These are phyloP conservation scores for Callipepla squamata DNA, from an alignment of 2,113 vertebrate species.

Conservation along the genomic window DNA sequence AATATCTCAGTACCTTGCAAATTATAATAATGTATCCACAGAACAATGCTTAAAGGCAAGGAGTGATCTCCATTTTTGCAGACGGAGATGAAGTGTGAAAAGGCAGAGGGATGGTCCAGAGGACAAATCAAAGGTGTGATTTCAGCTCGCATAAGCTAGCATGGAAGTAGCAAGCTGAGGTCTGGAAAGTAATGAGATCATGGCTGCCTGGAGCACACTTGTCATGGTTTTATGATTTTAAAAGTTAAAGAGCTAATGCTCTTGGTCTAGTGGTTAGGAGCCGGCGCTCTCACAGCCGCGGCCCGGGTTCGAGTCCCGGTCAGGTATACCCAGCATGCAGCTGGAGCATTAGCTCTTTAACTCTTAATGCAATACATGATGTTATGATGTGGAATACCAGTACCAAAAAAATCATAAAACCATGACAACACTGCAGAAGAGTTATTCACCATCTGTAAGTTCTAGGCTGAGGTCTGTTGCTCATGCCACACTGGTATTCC, in stretches of 20 bases:
- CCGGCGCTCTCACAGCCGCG: too few species aligned
- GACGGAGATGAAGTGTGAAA: slow-evolving; percentile 17
- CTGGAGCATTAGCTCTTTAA: too few species aligned
- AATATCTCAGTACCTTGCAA: slow-evolving; percentile 61
- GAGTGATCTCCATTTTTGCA: slow-evolving; percentile 47
- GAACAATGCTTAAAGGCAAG: slow-evolving; percentile 56
- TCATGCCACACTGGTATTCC: neutral
- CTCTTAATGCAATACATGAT: too few species aligned
- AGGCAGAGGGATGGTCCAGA: slow-evolving; percentile 27
- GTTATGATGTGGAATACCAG: too few species aligned
- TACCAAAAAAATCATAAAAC: too few species aligned
- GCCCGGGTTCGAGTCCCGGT: too few species aligned
- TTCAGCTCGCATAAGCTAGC: slow-evolving; percentile 41
- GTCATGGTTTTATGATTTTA: too few species aligned
- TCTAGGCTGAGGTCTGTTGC: neutral
- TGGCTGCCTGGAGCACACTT: slow-evolving; percentile 28
- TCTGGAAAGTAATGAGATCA: slow-evolving; percentile 22
- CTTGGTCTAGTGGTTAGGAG: too few species aligned
- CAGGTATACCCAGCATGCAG: too few species aligned
- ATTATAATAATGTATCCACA: slow-evolving; percentile 30
- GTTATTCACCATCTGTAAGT: neutral
- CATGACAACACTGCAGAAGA: neutral
- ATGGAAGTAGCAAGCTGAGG: neutral
- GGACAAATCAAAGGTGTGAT: slow-evolving; percentile 39
- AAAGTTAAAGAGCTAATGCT: too few species aligned